Evolutionary conservation across 2,797 vertebrate species (phyloP), one percentile per base, ranked within the genome.

Genomic region (Falco rusticolus): DNA sequence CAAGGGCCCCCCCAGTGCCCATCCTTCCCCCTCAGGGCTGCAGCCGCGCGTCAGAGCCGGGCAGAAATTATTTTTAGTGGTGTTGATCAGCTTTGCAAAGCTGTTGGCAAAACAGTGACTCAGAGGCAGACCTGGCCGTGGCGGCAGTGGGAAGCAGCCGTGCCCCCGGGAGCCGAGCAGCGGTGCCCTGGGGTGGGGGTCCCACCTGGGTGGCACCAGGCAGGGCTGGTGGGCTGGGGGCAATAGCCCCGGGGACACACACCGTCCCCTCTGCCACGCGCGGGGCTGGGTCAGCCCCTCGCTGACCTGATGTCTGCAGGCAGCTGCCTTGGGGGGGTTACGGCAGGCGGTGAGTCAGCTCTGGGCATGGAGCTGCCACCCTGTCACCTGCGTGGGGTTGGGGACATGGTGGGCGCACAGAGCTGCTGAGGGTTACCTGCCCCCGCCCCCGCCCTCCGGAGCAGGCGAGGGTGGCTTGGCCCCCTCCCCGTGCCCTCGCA

Each of bases 1-100:
- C 0, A 3, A 29, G 43, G 31, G 50, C 37, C 11, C 6, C 45
- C 0, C 2, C 1, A 29, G 20, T 34, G 69, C 69, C 59, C 54
- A 9, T 47, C 34, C 5, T 9, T 16, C 56, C 37, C 12, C 56
- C 39, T 21, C 45, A 2, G 28, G 57, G 57, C 48, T 39, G 34
- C 82, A 19, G 56, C 90, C 63, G 54, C 3, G 2, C 14, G 31
- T 60, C 25, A 4, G 72, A 76, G 60, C 54, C 54, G 15, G 57
- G 28, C 28, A 13, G 57, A 15, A 13, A 48, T 66, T 76, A 50
- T 84, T 76, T 84, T 61, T 29, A 63, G 85, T 9, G 78, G 63
- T 15, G 59, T 37, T 53, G 94, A 90, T 59, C 60, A 53, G 80
- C 70, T 81, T 51, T 33, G 63, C 26, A 17, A 69, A 82, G 68